Conservation (phyloP, 2,113 vertebrate species). For the Ailuropoda melanoleuca region DNA sequence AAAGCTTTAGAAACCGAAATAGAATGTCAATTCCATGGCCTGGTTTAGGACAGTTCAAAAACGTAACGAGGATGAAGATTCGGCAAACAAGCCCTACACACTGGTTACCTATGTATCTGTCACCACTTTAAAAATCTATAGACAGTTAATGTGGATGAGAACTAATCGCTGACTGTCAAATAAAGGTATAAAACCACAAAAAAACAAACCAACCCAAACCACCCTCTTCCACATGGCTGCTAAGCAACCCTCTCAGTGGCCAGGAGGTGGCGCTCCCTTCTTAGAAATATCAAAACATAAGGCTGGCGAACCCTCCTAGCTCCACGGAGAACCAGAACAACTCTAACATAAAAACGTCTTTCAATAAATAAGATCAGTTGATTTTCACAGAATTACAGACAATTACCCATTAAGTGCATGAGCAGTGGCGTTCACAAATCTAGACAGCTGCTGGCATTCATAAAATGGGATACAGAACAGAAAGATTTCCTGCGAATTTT, state of each 20-base stretch:
- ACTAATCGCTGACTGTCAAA: too few species aligned
- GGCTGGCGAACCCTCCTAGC: fast-evolving
- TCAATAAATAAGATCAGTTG: background rate
- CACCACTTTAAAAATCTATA: too few species aligned
- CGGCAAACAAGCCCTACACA: too few species aligned
- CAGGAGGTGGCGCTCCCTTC: conserved; percentile 46
- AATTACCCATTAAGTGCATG: background rate
- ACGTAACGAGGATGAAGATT: too few species aligned
- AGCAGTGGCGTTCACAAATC: background rate
- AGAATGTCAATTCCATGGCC: background rate
- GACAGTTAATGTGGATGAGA: too few species aligned
- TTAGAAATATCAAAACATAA: background rate
- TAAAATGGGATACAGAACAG: background rate
- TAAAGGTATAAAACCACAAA: too few species aligned
- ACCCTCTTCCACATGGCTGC: background rate
- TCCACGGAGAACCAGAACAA: background rate
- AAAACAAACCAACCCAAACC: too few species aligned
- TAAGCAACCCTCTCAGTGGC: background rate
- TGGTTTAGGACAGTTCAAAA: background rate
- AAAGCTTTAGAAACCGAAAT: background rate
- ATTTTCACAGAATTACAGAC: background rate
- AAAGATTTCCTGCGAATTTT: background rate
- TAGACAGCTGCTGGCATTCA: background rate
- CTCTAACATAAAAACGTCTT: background rate
- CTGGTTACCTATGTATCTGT: too few species aligned